A percentile compares a stretch with the other conserved stretches of the same genome.
phyloP scores from a whole-genome alignment of 2,888 invertebrate species.

The Cephus pulcher region DNA sequence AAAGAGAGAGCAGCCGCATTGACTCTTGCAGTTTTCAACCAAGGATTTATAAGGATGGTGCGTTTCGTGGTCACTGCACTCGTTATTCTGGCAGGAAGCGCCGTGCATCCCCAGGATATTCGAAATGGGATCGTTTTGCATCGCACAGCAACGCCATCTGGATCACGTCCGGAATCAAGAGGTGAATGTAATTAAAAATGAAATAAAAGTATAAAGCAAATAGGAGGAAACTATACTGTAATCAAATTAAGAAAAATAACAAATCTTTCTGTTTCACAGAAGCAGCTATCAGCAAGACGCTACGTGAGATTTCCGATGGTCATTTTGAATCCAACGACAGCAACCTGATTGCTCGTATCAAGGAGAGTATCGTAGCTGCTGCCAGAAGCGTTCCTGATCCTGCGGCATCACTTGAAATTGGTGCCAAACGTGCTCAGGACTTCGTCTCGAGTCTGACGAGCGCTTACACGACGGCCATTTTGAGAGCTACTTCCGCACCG shows the following conservation, averaged over 20 bases:
- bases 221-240: not conserved
- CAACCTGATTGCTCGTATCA: slow-evolving; percentile 39
- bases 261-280: slow-evolving; percentile 14
- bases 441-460: slow-evolving; percentile 47
- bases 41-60: not conserved
- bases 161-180: not conserved
- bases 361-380: slow-evolving; percentile 39
- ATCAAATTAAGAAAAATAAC: not conserved
- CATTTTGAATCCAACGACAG: slow-evolving; percentile 32
- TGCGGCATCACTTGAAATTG: slow-evolving; percentile 41
- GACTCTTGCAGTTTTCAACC: slow-evolving; percentile 11
- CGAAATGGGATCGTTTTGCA: not conserved
- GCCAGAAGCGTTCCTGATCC: slow-evolving; percentile 34
- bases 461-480: slow-evolving; percentile 50
- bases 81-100: not conserved
- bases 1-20: slow-evolving; percentile 12
- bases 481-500: slow-evolving; percentile 38
- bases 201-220: not conserved
- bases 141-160: not conserved
- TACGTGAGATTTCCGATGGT: slow-evolving; percentile 34
- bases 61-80: not conserved
- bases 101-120: not conserved
- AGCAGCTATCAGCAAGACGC: slow-evolving; percentile 24
- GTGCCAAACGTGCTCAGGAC: slow-evolving; percentile 43
- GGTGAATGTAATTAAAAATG: not conserved